Conservation (phyloP, 2,888 invertebrate species). For the Drepana falcataria region DNA sequence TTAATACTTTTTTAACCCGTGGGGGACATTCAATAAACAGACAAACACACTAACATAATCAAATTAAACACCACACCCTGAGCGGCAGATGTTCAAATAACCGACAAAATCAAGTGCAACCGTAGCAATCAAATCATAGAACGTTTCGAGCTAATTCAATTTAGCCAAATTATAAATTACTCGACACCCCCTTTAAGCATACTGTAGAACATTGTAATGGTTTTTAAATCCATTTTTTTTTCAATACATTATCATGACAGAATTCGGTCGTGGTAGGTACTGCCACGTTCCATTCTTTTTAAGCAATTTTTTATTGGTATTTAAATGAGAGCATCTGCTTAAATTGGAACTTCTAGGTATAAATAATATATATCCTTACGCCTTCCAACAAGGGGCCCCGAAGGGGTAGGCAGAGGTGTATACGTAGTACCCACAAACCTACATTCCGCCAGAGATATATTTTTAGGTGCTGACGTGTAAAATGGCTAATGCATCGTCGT, state of each 20-base stretch:
- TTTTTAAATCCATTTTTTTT: neutral
- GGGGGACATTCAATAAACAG: conserved; percentile 23
- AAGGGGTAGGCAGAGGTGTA: too few species aligned
- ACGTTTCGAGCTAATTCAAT: conserved; percentile 38
- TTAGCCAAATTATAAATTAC: conserved; percentile 7
- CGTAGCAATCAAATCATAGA: conserved; percentile 46
- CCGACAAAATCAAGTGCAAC: conserved; percentile 21
- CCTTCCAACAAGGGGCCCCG: too few species aligned
- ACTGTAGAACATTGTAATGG: neutral
- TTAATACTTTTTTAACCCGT: conserved; percentile 9
- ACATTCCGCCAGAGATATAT: too few species aligned
- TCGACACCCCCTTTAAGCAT: neutral
- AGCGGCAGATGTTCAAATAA: conserved; percentile 60
- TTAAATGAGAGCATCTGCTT: too few species aligned
- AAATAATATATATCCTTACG: too few species aligned
- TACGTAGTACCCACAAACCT: too few species aligned
- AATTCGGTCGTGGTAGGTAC: too few species aligned
- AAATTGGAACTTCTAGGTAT: too few species aligned
- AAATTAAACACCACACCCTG: conserved; percentile 34
- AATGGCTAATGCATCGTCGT: too few species aligned
- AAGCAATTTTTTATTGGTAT: too few species aligned
- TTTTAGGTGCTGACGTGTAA: too few species aligned
- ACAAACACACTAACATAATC: conserved; percentile 36
- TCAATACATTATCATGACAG: neutral
- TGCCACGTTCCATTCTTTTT: too few species aligned